Evolutionary conservation across 2,113 vertebrate genomes (phyloP), one percentile per base, ranked within the genome.

Genomic region (Megaleporinus macrocephalus): DNA sequence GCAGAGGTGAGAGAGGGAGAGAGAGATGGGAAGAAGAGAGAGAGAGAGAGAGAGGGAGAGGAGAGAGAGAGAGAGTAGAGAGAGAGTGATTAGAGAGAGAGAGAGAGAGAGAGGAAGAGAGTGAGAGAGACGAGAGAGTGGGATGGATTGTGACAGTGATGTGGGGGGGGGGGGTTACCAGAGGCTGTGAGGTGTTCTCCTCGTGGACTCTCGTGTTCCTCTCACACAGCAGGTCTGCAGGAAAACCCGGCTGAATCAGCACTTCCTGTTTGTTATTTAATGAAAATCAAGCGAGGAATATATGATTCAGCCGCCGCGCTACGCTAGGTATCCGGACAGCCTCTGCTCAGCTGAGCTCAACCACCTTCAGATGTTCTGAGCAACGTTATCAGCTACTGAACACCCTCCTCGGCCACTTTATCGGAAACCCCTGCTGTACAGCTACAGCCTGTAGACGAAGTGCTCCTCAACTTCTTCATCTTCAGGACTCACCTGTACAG

Each of bases 201-300:
- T 55, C 18, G 7, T 22, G 20, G 53, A 55, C 53, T 55, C 53
- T 7, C 22, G 2, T 1, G 14, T 51, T 55, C 53, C 53, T 55
- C 53, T 20, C 3, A 22, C 53, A 55, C 20, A 16, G 53, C 53
- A 1, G 53, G 22, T 13, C 41, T 9, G 41, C 41, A 11, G 4
- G 49, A 16, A 30, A 65, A 18, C 62, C 0, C 24, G 18, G 88
- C 77, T 85, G 83, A 89, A 80, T 90, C 81, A 80, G 88, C 85
- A 71, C 80, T 88, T 86, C 81, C 75, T 81, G 65, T n/a, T 79
- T 77, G 61, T 76, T 88, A 87, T 84, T 83, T 81, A 72, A 66
- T 84, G 74, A 81, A 75, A 36, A 36, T 83, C 87, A 57, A 73
- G 87, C 89, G 84, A 71, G 84, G 87, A 92, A 92, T 92, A 92